These are phyloP conservation scores for Campoletis raptor DNA, from an alignment of 2,888 invertebrate species.

Conservation along the genomic window DNA sequence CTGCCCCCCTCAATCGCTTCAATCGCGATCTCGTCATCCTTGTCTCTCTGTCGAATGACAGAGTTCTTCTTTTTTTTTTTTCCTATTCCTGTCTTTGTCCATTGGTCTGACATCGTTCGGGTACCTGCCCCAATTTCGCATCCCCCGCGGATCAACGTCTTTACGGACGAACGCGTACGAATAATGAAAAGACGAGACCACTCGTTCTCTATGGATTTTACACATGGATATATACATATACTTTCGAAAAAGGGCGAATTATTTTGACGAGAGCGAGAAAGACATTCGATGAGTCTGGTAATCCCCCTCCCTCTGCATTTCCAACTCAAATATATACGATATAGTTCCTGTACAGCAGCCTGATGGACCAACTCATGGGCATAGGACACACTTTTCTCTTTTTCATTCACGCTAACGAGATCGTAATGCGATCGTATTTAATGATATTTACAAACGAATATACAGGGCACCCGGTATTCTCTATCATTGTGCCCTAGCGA, in stretches of 20 bases:
- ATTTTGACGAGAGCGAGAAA: constrained; percentile 51
- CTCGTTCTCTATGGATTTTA: constrained; percentile 23
- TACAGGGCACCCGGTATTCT: constrained; percentile 42
- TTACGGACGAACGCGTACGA: constrained; percentile 80
- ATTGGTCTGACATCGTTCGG: constrained; percentile 59
- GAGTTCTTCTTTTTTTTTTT: constrained; percentile 53
- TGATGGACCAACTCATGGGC: constrained; percentile 24
- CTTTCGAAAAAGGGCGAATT: constrained; percentile 60
- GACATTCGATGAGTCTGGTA: constrained; percentile 58
- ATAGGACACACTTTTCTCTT: constrained; percentile 24
- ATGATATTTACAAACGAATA: constrained; percentile 68
- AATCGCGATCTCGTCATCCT: constrained; percentile 31
- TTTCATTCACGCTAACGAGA: constrained; percentile 75
- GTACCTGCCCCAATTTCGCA: constrained; percentile 69
- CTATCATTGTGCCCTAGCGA: background rate
- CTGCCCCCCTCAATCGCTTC: constrained; percentile 28
- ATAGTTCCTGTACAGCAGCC: background rate
- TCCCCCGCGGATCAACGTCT: constrained; percentile 77
- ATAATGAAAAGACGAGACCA: constrained; percentile 76
- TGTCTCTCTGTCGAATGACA: constrained; percentile 59
- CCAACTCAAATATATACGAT: constrained; percentile 69
- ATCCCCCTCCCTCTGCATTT: constrained; percentile 72
- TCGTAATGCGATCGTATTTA: constrained; percentile 73
- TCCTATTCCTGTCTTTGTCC: constrained; percentile 73
- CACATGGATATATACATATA: constrained; percentile 2